phyloP scores from a whole-genome alignment of 2,888 invertebrate genomes.

The Gastracanthus pulcherrimus region DNA sequence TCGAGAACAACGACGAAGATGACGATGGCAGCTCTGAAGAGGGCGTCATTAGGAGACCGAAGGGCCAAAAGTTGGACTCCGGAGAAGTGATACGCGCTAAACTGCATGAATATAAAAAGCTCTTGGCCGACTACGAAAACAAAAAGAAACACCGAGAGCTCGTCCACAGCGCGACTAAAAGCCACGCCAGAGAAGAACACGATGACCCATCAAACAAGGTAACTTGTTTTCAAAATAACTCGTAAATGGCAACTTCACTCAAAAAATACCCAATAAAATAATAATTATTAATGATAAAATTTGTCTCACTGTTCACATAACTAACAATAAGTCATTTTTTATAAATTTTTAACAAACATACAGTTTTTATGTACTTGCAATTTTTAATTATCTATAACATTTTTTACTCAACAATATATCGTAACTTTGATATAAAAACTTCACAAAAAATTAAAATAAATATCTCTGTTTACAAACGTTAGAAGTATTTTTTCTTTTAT shows the following conservation, averaged over 20 bases:
- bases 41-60: not conserved
- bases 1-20: slow-evolving; percentile 47
- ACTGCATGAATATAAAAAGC: slow-evolving; percentile 65
- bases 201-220: not conserved
- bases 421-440: not conserved
- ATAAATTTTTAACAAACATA: no score
- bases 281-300: no score
- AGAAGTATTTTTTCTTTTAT: not conserved
- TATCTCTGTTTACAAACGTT: not conserved
- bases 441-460: not conserved
- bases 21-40: slow-evolving; percentile 30
- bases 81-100: slow-evolving; percentile 63
- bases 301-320: no score
- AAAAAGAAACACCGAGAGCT: slow-evolving; percentile 50
- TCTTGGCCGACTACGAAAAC: slow-evolving; percentile 60
- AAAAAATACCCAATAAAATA: no score
- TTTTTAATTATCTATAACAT: no score
- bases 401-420: no score
- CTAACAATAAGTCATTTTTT: no score
- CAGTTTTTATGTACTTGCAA: no score
- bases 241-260: no score
- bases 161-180: slow-evolving; percentile 27
- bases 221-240: not conserved
- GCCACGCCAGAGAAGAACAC: not conserved
- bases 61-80: slow-evolving; percentile 48